Evolutionary conservation across 2,888 invertebrate genomes (phyloP), one percentile per base, ranked within the genome.

Genomic region (Drosophila anomalata): DNA sequence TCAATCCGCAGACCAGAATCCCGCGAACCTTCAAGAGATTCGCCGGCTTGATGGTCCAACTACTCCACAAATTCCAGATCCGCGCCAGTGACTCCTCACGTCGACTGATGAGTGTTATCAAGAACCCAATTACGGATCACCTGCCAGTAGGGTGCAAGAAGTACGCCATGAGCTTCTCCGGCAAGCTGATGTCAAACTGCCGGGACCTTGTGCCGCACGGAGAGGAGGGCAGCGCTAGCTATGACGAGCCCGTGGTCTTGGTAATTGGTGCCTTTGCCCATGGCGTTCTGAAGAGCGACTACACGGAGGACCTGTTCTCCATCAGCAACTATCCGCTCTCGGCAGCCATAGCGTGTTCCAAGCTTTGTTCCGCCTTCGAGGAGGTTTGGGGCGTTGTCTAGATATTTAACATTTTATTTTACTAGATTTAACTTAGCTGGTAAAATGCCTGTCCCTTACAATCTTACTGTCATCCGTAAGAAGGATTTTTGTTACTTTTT

Each of bases 221-320:
- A 14, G 72, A 77, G 1, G 82, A 73, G n/a, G 76, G 73, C 12
- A 75, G 56, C 11, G 59, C 93, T 14, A 93, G 94, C 52, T 96
- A 97, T 73, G 94, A 97, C 75, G 94, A 94, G 65, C 98, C 99
- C 0, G 94, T 99, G 62, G 98, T 96, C 0, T 93, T 99, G 77
- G 95, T 99, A 2, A 93, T 99, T 63, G 99, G 99, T 42, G 98
- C 99, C 2, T 98, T 99, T 96, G 99, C 99, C 0, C 97, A 98
- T 92, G 99, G 99, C 59, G 96, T 96, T 92, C 95, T 99, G 70
- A 94, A 95, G 80, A 93, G 93, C 1, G 98, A 99, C 91, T 99
- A 99, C 92, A 94, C 95, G 1, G 99, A 99, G 93, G 96, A 96
- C 74, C 94, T 95, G 0, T 93, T 97, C 89, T 97, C 99, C 3